Evolutionary conservation across 2,888 invertebrate genomes (phyloP).

Genomic region (Dugesia japonica): DNA sequence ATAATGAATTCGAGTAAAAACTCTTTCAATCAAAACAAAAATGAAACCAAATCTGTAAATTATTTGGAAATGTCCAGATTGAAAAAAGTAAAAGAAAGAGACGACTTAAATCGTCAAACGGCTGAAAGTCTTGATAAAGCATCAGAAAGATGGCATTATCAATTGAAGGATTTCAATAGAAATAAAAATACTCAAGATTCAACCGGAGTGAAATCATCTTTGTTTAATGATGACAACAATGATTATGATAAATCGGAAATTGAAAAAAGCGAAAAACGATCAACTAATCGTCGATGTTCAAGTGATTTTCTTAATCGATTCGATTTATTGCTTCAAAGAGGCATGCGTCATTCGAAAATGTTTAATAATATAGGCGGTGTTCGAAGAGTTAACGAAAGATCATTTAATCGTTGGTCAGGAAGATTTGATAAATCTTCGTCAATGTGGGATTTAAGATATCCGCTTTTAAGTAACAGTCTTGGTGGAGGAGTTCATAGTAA

Average conservation of each 20-base stretch:
- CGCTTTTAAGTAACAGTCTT: neutral
- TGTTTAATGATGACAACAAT: neutral
- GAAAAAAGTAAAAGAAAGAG: conserved; percentile 10
- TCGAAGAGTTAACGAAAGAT: conserved; percentile 3
- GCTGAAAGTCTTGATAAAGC: conserved; percentile 5
- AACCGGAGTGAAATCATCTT: neutral
- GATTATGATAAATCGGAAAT: neutral
- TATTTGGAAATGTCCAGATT: neutral
- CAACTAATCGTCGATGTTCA: neutral
- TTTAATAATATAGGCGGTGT: neutral
- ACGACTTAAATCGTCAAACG: neutral
- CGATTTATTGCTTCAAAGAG: neutral
- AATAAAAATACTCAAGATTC: conserved; percentile 5
- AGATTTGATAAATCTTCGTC: neutral
- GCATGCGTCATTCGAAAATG: neutral
- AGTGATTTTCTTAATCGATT: neutral
- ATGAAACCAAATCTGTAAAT: neutral
- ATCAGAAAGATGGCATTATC: conserved; percentile 3
- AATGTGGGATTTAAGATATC: conserved; percentile 3
- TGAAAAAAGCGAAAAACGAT: neutral
- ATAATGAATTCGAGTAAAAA: neutral
- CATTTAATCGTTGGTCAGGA: neutral
- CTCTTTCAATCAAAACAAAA: neutral
- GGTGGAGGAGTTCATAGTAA: neutral
- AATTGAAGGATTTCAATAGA: neutral